Evolutionary conservation across 2,888 invertebrate species (phyloP).

Genomic region (Thereva nobilitata): DNA sequence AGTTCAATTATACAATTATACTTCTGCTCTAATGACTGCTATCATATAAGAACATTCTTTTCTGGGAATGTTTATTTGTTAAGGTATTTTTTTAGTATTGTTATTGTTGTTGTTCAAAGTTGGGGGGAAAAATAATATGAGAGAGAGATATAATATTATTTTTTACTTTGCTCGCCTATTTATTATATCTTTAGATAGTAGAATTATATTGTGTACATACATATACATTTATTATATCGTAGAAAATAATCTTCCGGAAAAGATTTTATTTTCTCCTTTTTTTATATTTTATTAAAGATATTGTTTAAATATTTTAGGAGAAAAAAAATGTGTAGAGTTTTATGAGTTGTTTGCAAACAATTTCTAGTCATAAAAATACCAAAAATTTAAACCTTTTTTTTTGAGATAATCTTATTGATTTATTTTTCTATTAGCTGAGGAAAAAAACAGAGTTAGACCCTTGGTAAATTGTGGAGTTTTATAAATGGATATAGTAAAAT

Average conservation of each 20-base stretch:
- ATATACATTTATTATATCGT: constrained; percentile 1
- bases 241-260: constrained; percentile 13
- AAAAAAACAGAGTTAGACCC: no score
- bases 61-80: constrained; percentile 12
- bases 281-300: constrained; percentile 21
- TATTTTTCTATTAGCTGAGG: no score
- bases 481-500: no score
- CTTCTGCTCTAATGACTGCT: constrained; percentile 22
- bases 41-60: constrained; percentile 18
- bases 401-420: no score
- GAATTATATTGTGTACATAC: constrained; percentile 9
- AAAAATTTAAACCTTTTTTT: no score
- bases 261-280: constrained; percentile 2
- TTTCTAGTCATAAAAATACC: no score
- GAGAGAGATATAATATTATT: neutral
- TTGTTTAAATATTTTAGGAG: constrained; percentile 15
- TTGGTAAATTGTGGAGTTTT: no score
- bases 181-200: constrained; percentile 10
- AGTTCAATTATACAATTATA: constrained; percentile 12
- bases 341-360: constrained; percentile 6
- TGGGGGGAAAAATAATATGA: constrained; percentile 13
- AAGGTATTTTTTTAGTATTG: constrained; percentile 24
- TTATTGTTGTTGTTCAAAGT: constrained; percentile 30
- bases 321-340: neutral
- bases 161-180: constrained; percentile 20